These are phyloP conservation scores for Poeciliopsis gracilis DNA, from an alignment of 2,797 vertebrate genomes.

Conservation along the genomic window DNA sequence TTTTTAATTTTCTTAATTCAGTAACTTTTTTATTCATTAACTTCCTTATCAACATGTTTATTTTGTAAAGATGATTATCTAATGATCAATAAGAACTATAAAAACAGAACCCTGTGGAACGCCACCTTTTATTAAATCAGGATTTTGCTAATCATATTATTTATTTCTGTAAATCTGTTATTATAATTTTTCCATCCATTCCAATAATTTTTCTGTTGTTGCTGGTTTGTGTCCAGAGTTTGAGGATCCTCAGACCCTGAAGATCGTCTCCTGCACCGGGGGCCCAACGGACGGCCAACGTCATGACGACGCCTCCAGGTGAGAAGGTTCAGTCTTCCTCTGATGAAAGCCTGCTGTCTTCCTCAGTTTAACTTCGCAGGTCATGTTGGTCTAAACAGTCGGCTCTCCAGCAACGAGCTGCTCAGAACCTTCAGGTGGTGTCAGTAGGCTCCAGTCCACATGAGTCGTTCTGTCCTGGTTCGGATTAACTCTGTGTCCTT, in stretches of 20 bases:
- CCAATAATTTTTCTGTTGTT: neutral
- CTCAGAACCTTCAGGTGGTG: too few species aligned
- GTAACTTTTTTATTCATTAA: too few species aligned
- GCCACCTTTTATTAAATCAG: neutral
- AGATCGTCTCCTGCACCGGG: neutral
- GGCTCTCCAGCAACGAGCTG: too few species aligned
- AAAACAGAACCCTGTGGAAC: neutral
- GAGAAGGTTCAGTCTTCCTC: neutral
- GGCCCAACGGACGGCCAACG: neutral
- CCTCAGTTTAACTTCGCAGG: too few species aligned
- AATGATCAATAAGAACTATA: neutral
- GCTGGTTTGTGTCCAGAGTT: neutral
- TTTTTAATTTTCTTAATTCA: too few species aligned
- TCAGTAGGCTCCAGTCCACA: too few species aligned
- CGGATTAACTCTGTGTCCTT: neutral
- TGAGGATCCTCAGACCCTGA: neutral
- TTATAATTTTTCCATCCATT: neutral
- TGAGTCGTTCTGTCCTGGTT: too few species aligned
- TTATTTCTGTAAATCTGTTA: neutral
- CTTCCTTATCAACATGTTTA: too few species aligned
- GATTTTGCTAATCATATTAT: neutral
- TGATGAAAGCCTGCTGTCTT: neutral
- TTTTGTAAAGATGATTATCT: neutral
- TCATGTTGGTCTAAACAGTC: too few species aligned
- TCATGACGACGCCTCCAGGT: conserved; percentile 37